Evolutionary conservation across 2,888 invertebrate genomes (phyloP).

Genomic region (Protodeltote pygarga): DNA sequence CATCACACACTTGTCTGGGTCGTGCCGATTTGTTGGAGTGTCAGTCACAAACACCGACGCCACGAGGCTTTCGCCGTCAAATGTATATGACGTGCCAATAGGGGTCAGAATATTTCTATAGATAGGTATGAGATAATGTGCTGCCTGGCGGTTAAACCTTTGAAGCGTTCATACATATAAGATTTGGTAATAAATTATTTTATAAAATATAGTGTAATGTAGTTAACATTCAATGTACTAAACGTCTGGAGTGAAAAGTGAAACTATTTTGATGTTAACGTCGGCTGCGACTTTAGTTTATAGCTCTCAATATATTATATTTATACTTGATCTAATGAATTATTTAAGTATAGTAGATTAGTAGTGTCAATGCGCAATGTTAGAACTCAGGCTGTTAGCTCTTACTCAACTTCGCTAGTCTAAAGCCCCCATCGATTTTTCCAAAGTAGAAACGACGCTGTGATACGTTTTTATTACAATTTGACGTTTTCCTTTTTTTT

Average conservation of each 20-base stretch:
- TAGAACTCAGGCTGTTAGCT: slow-evolving; percentile 18
- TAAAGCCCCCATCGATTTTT: slow-evolving; percentile 46
- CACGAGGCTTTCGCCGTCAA: slow-evolving; percentile 18
- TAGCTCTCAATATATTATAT: slow-evolving; percentile 11
- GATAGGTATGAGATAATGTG: slow-evolving; percentile 4
- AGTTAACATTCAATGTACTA: slow-evolving; percentile 11
- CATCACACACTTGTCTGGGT: too few relatives aligned
- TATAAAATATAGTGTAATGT: not conserved
- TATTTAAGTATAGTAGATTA: slow-evolving; percentile 3
- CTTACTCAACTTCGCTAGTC: slow-evolving; percentile 43
- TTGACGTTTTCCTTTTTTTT: slow-evolving; percentile 21
- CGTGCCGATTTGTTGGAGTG: too few relatives aligned
- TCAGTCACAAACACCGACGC: too few relatives aligned
- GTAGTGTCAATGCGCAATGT: slow-evolving; percentile 9
- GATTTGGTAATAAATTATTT: not conserved
- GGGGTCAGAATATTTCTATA: slow-evolving; percentile 15
- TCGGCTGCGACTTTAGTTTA: slow-evolving; percentile 3
- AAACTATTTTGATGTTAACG: not conserved
- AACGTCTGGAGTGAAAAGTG: slow-evolving; percentile 16
- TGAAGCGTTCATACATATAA: too few relatives aligned
- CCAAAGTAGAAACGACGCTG: slow-evolving; percentile 47
- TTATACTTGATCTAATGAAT: slow-evolving; percentile 13
- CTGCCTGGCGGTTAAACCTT: too few relatives aligned
- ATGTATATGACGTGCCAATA: slow-evolving; percentile 29
- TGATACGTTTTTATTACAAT: slow-evolving; percentile 41